phyloP scores from a whole-genome alignment of 2,797 vertebrate species.

The Gambusia yucatana region DNA sequence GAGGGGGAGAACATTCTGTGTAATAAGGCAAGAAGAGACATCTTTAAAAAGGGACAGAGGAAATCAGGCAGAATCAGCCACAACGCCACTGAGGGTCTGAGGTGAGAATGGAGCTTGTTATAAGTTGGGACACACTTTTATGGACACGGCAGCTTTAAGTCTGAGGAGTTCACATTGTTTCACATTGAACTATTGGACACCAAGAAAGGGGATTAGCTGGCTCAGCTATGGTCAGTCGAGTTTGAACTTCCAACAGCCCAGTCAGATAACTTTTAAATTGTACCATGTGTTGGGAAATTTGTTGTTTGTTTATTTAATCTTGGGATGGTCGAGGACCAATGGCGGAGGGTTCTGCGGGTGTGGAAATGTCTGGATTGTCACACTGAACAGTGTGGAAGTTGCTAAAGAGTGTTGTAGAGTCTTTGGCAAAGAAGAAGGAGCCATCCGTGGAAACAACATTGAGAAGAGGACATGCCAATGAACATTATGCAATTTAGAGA shows the following conservation, averaged over 20 bases:
- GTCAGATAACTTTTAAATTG: slow-evolving; percentile 33
- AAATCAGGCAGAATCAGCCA: slow-evolving; percentile 37
- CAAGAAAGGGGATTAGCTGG: slow-evolving; percentile 35
- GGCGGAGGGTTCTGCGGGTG: background rate
- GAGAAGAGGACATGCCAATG: background rate
- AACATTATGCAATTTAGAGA: background rate
- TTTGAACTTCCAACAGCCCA: slow-evolving; percentile 39
- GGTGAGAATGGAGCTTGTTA: slow-evolving; percentile 49
- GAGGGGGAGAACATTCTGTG: slow-evolving; percentile 68
- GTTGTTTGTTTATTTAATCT: background rate
- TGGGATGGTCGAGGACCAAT: background rate
- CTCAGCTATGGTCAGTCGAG: slow-evolving; percentile 36
- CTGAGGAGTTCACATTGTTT: slow-evolving; percentile 39
- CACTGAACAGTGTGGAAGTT: background rate
- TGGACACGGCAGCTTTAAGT: slow-evolving; percentile 21
- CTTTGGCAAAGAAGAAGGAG: background rate
- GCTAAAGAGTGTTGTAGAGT: background rate
- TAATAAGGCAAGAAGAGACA: slow-evolving; percentile 65
- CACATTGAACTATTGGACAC: slow-evolving; percentile 43
- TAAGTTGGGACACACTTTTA: slow-evolving; percentile 34
- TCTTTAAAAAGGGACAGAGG: slow-evolving; percentile 46
- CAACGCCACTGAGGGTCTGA: slow-evolving; percentile 40
- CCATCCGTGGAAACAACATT: background rate
- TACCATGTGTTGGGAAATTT: slow-evolving; percentile 4
- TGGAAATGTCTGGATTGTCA: background rate